These are phyloP conservation scores for Schrankia costaestrigalis DNA, from an alignment of 2,888 invertebrate species.

Conservation along the genomic window DNA sequence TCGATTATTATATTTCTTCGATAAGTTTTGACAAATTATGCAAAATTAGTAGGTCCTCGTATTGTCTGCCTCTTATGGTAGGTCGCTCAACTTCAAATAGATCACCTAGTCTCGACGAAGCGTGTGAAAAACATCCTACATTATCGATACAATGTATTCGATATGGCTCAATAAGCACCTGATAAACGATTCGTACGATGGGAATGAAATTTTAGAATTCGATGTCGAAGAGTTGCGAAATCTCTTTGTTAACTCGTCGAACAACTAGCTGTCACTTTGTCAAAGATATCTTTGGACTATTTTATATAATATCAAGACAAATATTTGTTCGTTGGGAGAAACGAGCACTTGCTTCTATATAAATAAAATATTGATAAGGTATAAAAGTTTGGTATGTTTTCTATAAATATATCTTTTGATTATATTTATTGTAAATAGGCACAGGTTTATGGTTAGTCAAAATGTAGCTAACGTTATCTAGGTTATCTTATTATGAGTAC, in stretches of 20 bases:
- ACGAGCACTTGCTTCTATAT: too few species aligned
- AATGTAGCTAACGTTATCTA: too few species aligned
- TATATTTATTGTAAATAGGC: conserved; percentile 27
- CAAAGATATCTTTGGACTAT: conserved; percentile 29
- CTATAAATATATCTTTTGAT: conserved; percentile 28
- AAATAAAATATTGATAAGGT: too few species aligned
- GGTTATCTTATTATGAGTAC: too few species aligned
- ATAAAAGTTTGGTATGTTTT: conserved; percentile 27
- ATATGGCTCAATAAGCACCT: conserved; percentile 50
- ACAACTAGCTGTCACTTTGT: conserved; percentile 36
- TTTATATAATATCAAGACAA: conserved; percentile 33
- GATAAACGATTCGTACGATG: conserved; percentile 50
- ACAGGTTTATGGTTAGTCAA: conserved; percentile 27
- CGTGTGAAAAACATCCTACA: conserved; percentile 55
- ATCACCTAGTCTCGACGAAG: conserved; percentile 40
- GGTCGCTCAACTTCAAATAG: conserved; percentile 63
- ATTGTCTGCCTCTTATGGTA: conserved; percentile 43
- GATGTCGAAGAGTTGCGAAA: conserved; percentile 45
- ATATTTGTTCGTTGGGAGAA: conserved; percentile 40
- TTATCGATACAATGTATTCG: conserved; percentile 44
- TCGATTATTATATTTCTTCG: conserved; percentile 30
- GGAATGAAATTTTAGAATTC: conserved; percentile 30
- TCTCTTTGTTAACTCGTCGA: conserved; percentile 37
- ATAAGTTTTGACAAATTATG: conserved; percentile 43
- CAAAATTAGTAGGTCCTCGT: conserved; percentile 40